Percentiles rank a stretch among this genome's conserved stretches.
Conservation (phyloP, 2,113 vertebrate genomes). For the Eupsittula cactorum region DNA sequence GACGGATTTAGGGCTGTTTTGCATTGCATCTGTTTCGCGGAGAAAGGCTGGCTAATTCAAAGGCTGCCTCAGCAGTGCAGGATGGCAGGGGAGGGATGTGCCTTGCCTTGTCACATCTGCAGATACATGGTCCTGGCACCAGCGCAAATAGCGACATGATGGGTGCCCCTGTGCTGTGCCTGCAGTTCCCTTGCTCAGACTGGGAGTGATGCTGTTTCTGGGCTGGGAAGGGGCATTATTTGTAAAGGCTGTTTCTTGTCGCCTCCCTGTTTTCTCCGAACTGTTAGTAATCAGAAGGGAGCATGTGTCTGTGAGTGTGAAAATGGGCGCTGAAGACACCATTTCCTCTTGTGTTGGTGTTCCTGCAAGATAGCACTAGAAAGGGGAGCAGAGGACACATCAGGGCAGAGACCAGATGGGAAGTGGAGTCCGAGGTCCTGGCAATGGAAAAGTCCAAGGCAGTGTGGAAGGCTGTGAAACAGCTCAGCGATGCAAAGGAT, state of each 20-base stretch:
- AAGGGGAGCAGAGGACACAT: not conserved
- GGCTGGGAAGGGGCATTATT: not conserved
- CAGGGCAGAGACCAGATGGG: not conserved
- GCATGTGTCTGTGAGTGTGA: not conserved
- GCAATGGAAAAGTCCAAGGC: not conserved
- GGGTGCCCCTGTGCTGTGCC: not conserved
- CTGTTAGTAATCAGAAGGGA: not conserved
- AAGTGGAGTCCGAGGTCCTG: not conserved
- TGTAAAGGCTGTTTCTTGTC: not conserved
- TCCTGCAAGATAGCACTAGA: not conserved
- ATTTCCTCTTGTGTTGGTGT: not conserved
- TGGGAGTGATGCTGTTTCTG: not conserved
- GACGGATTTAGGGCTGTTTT: not conserved
- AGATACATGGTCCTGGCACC: not conserved
- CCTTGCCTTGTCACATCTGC: not conserved
- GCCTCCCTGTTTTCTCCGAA: not conserved
- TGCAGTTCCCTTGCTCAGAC: not conserved
- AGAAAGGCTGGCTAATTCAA: not conserved
- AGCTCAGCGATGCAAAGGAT: not conserved
- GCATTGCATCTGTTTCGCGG: not conserved
- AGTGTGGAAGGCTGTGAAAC: not conserved
- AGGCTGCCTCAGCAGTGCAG: not conserved
- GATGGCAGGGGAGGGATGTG: not conserved
- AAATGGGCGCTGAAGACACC: not conserved
- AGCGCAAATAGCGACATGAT: not conserved